Evolutionary conservation across 2,797 vertebrate species (phyloP), one percentile per base, ranked within the genome.

Genomic region (Aphelocoma californica): DNA sequence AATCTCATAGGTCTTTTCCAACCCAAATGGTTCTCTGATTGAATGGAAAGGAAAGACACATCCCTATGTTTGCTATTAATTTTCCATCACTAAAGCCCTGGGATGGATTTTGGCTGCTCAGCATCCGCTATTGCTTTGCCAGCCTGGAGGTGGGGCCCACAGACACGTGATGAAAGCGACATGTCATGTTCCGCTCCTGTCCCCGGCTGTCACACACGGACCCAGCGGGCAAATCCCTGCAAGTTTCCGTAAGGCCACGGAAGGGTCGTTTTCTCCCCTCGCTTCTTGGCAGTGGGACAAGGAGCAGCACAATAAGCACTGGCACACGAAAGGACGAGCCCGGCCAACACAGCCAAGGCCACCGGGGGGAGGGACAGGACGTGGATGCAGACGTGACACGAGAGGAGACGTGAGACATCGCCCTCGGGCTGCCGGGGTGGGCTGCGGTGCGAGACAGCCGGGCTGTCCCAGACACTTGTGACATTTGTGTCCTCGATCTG

Each of bases 171-270:
- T 34, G 79, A 20, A 64, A 47, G 73, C 2, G 2, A 7, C 12
- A 9, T 19, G 61, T 25, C 88, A 6, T 1, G 0, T 29, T 44
- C 14, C 1, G 56, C 8, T 48, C 57, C 45, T 32, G 7, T 58
- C 25, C 1, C 70, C 44, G 12, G 18, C 71, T 38, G 7, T 18
- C 83, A n/a, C 12, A 58, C 82, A 13, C 1, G 1, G 40, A 14
- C 19, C 42, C 75, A 2, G 32, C 0, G 7, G 14, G 34, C 45
- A 28, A 60, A 75, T 3, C 38, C n/a, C 64, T 4, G 24, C 60
- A 4, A 8, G 29, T 17, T 38, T 38, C 69, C 3, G 0, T 9
- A 3, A 34, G 51, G 40, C 44, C 23, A 0, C 0, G 2, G 54
- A n/a, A n/a, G 32, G 64, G 11, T 20, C 19, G 1, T 42, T 40